Base-by-base conservation (phyloP, 2,797 vertebrate species). In the Catostomus latipinnis region DNA sequence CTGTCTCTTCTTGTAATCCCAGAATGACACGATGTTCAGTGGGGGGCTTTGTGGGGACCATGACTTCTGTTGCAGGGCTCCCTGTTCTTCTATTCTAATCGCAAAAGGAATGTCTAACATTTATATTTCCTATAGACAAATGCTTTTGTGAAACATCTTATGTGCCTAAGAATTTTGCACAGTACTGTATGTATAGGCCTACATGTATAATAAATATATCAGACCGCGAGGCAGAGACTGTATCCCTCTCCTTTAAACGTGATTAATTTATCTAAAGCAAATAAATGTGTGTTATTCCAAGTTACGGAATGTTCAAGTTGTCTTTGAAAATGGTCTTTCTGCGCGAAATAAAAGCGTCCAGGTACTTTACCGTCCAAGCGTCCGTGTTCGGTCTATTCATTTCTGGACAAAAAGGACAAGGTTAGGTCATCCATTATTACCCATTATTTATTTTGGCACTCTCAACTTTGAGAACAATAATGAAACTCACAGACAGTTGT, bases 401-500 rank as follows among this genome's bases (percentile, higher is more conserved):
- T 73, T 76, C 34, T 52, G 56, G 77, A 83, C 22, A 74, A 73
- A 87, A 3, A 16, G 60, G 43, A 83, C 85, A 85, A 89, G 91
- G 90, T 92, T 89, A 88, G 87, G 87, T 89, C 88, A 87, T 50
- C 80, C 83, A 85, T 84, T 87, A 65, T 81, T 66, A 49, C 66
- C 63, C 72, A 81, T 85, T 80, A 88, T 83, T 80, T 82, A 82
- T 82, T 80, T 78, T 65, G 70, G 62, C 78, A 84, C 86, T 88
- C 83, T 86, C 87, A 89, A 83, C 88, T 83, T 34, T 75, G 75
- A 77, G 22, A 66, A 83, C 86, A 84, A 87, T 85, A 85, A 84
- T 85, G 83, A 88, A 87, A 88, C 89, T 87, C 54, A 62, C 80
- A 88, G 81, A 89, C 88, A 90, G 88, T 87, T 83, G 82, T 63